These are phyloP conservation scores for Eutrigla gurnardus DNA, from an alignment of 2,797 vertebrate genomes.

Conservation along the genomic window DNA sequence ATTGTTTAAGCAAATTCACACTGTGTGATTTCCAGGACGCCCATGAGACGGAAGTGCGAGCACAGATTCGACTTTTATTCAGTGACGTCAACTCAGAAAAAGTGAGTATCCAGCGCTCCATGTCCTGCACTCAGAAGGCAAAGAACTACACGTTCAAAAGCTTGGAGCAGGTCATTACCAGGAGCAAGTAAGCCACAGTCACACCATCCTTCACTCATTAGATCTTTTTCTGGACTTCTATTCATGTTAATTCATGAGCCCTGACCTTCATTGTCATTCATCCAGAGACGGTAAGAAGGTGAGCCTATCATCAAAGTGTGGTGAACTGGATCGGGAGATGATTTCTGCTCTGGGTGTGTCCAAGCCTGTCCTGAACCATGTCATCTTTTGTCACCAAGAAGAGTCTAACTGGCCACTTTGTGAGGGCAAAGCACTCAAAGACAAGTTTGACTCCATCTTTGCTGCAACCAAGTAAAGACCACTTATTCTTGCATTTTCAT, in stretches of 20 bases:
- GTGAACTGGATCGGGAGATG: constrained; percentile 96
- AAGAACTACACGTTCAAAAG: constrained; percentile 94
- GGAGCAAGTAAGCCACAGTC: constrained; percentile 86
- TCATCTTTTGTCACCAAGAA: constrained; percentile 99
- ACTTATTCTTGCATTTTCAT: background rate
- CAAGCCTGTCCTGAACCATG: constrained; percentile 93
- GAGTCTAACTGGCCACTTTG: constrained; percentile 98
- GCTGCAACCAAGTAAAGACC: constrained; percentile 94
- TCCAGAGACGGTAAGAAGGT: constrained; percentile 89
- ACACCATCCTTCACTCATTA: background rate
- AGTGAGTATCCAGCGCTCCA: constrained; percentile 92
- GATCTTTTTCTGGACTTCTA: background rate
- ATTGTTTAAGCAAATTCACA: constrained; percentile 12
- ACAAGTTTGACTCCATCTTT: constrained; percentile 99
- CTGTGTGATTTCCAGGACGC: constrained; percentile 77
- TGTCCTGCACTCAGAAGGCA: constrained; percentile 94
- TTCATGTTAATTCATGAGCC: background rate
- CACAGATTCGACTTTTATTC: constrained; percentile 95
- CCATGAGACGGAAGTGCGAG: constrained; percentile 95
- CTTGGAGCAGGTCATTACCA: constrained; percentile 93
- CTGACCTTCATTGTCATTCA: constrained; percentile 13
- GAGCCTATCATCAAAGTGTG: constrained; percentile 95
- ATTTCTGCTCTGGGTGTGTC: constrained; percentile 95
- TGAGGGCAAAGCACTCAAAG: constrained; percentile 96
- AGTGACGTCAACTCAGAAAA: constrained; percentile 90